These are phyloP conservation scores for Mythimna pallens DNA, from an alignment of 2,888 invertebrate species.

Conservation along the genomic window DNA sequence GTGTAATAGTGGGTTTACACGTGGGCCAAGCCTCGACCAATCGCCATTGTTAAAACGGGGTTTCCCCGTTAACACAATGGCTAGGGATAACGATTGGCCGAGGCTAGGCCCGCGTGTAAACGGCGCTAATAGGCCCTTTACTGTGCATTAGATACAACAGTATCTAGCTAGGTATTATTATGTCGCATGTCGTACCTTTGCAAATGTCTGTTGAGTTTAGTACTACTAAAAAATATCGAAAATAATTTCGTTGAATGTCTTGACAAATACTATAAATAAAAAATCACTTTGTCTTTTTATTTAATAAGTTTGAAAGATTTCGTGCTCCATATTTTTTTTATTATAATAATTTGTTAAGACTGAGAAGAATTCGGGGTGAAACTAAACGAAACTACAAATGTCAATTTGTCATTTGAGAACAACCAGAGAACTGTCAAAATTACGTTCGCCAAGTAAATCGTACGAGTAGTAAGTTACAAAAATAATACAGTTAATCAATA, in stretches of 20 bases:
- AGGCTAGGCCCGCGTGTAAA: too few species aligned
- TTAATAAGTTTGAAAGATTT: neutral
- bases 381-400: constrained; percentile 45
- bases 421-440: constrained; percentile 55
- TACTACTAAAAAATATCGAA: neutral
- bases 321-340: neutral
- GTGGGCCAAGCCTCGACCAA: too few species aligned
- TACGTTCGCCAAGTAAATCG: constrained; percentile 56
- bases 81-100: too few species aligned
- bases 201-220: constrained; percentile 29
- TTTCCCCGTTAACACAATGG: too few species aligned
- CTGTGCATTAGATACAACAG: too few species aligned
- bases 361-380: neutral
- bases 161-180: too few species aligned
- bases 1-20: too few species aligned
- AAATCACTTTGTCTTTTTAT: neutral
- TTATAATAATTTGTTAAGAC: too few species aligned
- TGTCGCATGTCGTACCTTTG: constrained; percentile 6
- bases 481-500: constrained; percentile 37
- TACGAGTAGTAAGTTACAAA: constrained; percentile 47
- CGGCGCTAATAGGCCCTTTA: too few species aligned
- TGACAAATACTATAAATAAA: neutral
- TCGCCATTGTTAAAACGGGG: too few species aligned
- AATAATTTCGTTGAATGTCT: neutral
- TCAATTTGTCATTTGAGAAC: constrained; percentile 23